A percentile compares a stretch with the other conserved stretches of the same genome.
Conservation (phyloP, 2,888 invertebrate genomes). For the Andrena haemorrhoa region DNA sequence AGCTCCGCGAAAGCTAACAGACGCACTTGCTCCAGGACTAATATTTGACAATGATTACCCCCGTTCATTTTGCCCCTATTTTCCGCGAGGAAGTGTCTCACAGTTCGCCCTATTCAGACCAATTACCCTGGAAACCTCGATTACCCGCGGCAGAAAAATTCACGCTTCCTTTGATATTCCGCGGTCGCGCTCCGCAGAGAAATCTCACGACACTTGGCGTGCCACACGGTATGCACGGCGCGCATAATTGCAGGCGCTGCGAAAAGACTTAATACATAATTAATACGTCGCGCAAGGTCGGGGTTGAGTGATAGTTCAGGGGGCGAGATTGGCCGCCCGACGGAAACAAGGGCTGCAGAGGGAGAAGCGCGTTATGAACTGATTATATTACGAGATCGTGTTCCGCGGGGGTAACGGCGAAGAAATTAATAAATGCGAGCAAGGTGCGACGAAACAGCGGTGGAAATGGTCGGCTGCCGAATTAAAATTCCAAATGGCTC, state of each 20-base stretch:
- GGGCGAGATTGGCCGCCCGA: background rate
- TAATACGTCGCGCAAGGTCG: constrained; percentile 37
- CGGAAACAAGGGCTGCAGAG: background rate
- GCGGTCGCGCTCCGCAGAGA: background rate
- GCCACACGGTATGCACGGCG: constrained; percentile 19
- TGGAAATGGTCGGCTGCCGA: constrained; percentile 47
- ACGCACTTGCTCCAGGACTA: no score
- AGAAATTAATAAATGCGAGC: constrained; percentile 61
- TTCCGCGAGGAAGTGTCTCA: no score
- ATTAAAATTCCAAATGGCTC: constrained; percentile 61
- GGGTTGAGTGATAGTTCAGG: constrained; percentile 27
- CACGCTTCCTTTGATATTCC: background rate
- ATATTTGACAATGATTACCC: no score
- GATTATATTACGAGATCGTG: constrained; percentile 62
- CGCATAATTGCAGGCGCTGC: background rate
- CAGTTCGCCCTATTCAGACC: background rate
- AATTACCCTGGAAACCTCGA: background rate
- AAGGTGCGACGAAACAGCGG: constrained; percentile 35
- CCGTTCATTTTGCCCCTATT: no score
- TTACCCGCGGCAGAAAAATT: background rate
- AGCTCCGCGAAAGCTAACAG: no score
- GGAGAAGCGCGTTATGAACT: constrained; percentile 56
- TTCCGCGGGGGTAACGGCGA: constrained; percentile 51
- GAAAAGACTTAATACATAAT: constrained; percentile 45
- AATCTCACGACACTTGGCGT: constrained; percentile 11